Evolutionary conservation across 2,888 invertebrate species (phyloP).

Genomic region (Eumacrocentrus americanus): DNA sequence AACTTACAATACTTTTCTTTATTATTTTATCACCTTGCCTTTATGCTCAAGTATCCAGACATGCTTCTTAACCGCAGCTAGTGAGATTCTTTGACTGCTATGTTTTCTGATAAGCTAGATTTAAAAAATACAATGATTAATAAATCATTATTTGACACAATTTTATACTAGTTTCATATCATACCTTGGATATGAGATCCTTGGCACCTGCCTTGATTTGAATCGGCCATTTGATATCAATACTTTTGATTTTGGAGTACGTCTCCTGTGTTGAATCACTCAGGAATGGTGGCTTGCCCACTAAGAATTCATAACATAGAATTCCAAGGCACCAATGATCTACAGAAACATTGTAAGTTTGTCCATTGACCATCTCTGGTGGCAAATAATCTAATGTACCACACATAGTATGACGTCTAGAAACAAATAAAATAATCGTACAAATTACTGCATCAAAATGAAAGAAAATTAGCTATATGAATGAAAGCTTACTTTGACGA

Average conservation of each 20-base stretch:
- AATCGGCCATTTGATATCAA: slow-evolving; percentile 72
- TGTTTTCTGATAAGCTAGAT: slow-evolving; percentile 37
- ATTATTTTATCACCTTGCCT: too few species aligned
- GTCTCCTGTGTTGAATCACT: slow-evolving; percentile 73
- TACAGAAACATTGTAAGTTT: slow-evolving; percentile 80
- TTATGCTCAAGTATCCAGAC: slow-evolving; percentile 38
- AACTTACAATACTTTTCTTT: too few species aligned
- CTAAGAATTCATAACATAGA: slow-evolving; percentile 90
- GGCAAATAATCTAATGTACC: slow-evolving; percentile 95
- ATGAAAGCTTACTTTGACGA: slow-evolving; percentile 69
- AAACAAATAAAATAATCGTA: too few species aligned
- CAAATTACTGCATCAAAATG: too few species aligned
- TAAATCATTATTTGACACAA: neutral
- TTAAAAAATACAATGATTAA: neutral
- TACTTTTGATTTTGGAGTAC: slow-evolving; percentile 71
- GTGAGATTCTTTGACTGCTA: slow-evolving; percentile 36
- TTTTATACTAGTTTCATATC: neutral
- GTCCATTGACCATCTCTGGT: slow-evolving; percentile 92
- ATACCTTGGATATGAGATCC: slow-evolving; percentile 78
- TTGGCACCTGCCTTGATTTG: slow-evolving; percentile 72
- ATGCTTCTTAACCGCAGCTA: slow-evolving; percentile 39
- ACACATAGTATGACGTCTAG: slow-evolving; percentile 86
- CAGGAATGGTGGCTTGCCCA: slow-evolving; percentile 94
- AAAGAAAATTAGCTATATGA: too few species aligned
- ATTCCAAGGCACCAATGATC: slow-evolving; percentile 97